Base-by-base conservation (phyloP, 2,888 invertebrate species). In the Halocaridina rubra region DNA sequence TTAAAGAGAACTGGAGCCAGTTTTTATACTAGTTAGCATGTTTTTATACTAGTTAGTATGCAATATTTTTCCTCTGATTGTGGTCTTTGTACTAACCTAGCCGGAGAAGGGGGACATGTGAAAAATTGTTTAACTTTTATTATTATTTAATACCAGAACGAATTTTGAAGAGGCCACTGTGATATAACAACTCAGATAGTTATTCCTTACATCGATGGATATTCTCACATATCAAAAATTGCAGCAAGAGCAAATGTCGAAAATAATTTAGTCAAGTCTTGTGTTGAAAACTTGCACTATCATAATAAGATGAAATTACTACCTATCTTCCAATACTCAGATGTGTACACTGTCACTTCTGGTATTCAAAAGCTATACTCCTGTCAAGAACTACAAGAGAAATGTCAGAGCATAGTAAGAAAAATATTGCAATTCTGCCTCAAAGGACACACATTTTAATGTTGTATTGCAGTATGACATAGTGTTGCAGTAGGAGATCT, bases 171-270 rank as follows among this genome's bases (percentile, higher is more conserved):
- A 4, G 94, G 95, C 59, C 95, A 96, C 86, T 98, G 98, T 97
- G 98, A 98, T 90, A 93, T 98, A 39, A 98, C 98, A 0, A 98
- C 98, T 0, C 95, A 97, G 91, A 85, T 94, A 94, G 93, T 95
- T 85, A 91, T 97, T 30, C 96, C 97, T 0, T 95, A 95, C 90
- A 96, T 98, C 74, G 96, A 98, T 91, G 98, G 98, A 0, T 96
- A 96, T 90, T 96, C 97, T 91, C 97, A 98, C 91, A 94, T 98
- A 3, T 94, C 96, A 0, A 95, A 96, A 89, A 97, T 98, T 88
- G 96, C 98, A 0, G 93, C 94, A 0, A 95, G 97, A 90, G 95
- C 97, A 0, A 97, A 97, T 90, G 97, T 98, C 0, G 98, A 98
- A 90, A 96, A 96, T 88, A 96, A 96, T 90, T 92, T 98, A 39